phyloP scores from a whole-genome alignment of 2,888 invertebrate species.

The Euphydryas editha region DNA sequence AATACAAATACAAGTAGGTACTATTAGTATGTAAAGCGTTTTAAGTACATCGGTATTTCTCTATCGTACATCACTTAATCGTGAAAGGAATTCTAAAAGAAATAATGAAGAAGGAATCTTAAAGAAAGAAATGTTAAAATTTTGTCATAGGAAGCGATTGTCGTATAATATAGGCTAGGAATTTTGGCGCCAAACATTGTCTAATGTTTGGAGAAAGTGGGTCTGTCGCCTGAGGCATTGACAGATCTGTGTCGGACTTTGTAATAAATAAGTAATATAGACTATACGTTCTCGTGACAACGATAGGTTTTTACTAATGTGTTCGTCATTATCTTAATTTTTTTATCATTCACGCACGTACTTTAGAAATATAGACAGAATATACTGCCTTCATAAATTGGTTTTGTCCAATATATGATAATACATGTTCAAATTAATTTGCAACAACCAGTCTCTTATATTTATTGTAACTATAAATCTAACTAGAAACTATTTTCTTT shows the following conservation, averaged over 20 bases:
- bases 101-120: no score
- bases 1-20: conserved; percentile 32
- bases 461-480: background rate
- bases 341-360: conserved; percentile 6
- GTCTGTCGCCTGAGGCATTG: conserved; percentile 53
- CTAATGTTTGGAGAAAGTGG: conserved; percentile 66
- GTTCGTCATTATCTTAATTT: conserved; percentile 33
- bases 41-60: conserved; percentile 21
- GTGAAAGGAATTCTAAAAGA: conserved; percentile 18
- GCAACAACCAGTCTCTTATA: no score
- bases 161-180: conserved; percentile 61
- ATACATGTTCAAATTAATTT: no score
- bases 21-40: conserved; percentile 28
- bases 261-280: conserved; percentile 44
- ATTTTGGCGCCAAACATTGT: conserved; percentile 73
- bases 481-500: background rate
- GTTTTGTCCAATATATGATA: no score
- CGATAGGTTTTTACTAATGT: conserved; percentile 19
- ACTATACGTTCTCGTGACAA: conserved; percentile 22
- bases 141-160: conserved; percentile 41
- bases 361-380: background rate
- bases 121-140: conserved; percentile 37
- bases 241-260: conserved; percentile 59
- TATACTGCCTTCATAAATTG: no score
- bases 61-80: conserved; percentile 24